Evolutionary conservation across 2,888 invertebrate genomes (phyloP).

Genomic region (Cyaniris semiargus): DNA sequence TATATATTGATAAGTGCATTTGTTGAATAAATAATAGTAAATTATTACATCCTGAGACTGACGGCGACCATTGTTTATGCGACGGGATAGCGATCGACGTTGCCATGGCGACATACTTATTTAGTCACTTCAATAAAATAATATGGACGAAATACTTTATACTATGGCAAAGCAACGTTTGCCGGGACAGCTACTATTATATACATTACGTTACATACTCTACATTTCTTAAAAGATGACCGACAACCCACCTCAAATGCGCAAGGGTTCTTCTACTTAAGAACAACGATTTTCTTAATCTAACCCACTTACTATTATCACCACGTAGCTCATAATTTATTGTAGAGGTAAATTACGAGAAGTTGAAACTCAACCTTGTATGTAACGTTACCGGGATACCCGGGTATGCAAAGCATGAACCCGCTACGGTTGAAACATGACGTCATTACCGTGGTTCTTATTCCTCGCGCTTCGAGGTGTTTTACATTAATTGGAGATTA

Average conservation of each 20-base stretch:
- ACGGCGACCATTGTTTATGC: no score
- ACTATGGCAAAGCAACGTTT: no score
- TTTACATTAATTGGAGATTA: constrained; percentile 1
- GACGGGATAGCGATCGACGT: no score
- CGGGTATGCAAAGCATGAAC: constrained; percentile 22
- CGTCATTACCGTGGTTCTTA: constrained; percentile 8
- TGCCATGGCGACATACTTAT: no score
- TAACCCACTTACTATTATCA: background rate
- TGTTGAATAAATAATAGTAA: no score
- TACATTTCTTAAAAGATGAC: background rate
- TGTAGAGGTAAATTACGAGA: constrained; percentile 3
- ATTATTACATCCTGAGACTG: no score
- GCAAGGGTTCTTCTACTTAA: background rate
- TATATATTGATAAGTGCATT: no score
- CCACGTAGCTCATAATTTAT: constrained; percentile 15
- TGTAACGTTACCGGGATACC: background rate
- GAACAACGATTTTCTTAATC: background rate
- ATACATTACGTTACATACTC: no score
- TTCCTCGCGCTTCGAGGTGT: constrained; percentile 3
- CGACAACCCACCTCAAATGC: background rate
- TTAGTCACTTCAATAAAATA: no score
- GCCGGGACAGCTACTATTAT: no score
- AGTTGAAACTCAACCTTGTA: constrained; percentile 9
- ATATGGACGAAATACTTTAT: no score
- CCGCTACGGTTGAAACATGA: constrained; percentile 7